Evolutionary conservation across 2,113 vertebrate genomes (phyloP).

Genomic region (Phocoena sinus): DNA sequence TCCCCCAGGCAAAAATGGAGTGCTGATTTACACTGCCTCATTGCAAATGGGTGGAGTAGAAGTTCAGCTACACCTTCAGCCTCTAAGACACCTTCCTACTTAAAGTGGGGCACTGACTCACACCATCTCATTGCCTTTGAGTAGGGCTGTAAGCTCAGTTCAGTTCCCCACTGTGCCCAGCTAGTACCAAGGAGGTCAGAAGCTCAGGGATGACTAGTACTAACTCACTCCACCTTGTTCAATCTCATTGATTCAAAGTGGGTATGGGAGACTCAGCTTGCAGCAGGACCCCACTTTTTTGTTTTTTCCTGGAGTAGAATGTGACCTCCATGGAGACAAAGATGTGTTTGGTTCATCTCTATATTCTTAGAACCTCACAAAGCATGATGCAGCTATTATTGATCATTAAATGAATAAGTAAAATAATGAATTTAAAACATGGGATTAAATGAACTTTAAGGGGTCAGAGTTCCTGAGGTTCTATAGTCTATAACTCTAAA

Average conservation of each 20-base stretch:
- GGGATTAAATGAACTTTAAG: background rate
- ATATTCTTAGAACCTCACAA: background rate
- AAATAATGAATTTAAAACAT: background rate
- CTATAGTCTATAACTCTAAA: background rate
- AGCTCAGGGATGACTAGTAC: background rate
- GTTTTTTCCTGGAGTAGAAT: background rate
- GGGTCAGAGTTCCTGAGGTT: background rate
- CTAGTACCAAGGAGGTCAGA: background rate
- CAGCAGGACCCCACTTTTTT: background rate
- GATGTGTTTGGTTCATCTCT: background rate
- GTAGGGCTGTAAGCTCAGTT: background rate
- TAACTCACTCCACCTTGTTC: background rate
- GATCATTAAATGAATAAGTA: background rate
- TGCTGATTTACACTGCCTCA: background rate
- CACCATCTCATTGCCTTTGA: background rate
- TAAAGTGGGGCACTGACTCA: background rate
- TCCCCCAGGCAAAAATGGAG: background rate
- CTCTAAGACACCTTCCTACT: background rate
- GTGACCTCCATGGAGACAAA: background rate
- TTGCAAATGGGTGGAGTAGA: background rate
- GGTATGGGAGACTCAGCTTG: background rate
- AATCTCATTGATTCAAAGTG: background rate
- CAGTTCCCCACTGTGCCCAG: background rate
- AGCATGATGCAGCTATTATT: background rate
- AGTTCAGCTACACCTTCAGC: background rate